Evolutionary conservation across 2,113 vertebrate species (phyloP), one percentile per base, ranked within the genome.

Genomic region (Piprites chloris): DNA sequence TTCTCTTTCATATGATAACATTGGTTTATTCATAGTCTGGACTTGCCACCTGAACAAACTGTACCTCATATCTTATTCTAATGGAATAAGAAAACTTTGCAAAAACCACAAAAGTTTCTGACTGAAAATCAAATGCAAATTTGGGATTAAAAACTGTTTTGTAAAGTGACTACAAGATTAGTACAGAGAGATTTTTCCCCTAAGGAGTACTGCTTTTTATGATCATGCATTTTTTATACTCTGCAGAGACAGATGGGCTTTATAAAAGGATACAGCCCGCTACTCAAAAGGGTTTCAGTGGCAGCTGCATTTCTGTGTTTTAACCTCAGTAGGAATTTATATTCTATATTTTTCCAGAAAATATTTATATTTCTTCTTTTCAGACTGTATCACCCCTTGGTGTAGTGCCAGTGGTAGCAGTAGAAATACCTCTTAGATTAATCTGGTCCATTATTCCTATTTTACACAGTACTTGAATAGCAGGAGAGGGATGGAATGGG

Each of bases 1-100:
- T 99, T 99, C 98, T 97, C 98, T 98, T 98, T 98, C 97, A 98
- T 98, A 97, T 97, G 97, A 96, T 97, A 96, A 96, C 97, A 28
- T 77, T 97, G 97, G 96, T 97, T 98, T 98, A 97, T 98, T 98
- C 97, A 97, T 92, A 95, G 97, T 95, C 97, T 96, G 91, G 95
- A 94, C 97, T 97, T 84, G 85, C 97, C 97, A 97, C 97, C 97
- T 97, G 98, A 97, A 97, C 97, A 97, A 97, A 97, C 97, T 53
- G 56, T 92, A 97, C 92, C 87, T 96, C 96, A 50, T 95, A 90
- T 96, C 97, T 97, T 95, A 97, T 98, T 98, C 95, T 72, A 96
- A 96, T 92, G 95, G 90, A 96, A 94, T 82, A 96, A 94, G 96
- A 96, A 96, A 97, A 97, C 96, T 96, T 96, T 74, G 92, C 77